Evolutionary conservation across 2,113 vertebrate genomes (phyloP).

Genomic region (Sialia sialis): DNA sequence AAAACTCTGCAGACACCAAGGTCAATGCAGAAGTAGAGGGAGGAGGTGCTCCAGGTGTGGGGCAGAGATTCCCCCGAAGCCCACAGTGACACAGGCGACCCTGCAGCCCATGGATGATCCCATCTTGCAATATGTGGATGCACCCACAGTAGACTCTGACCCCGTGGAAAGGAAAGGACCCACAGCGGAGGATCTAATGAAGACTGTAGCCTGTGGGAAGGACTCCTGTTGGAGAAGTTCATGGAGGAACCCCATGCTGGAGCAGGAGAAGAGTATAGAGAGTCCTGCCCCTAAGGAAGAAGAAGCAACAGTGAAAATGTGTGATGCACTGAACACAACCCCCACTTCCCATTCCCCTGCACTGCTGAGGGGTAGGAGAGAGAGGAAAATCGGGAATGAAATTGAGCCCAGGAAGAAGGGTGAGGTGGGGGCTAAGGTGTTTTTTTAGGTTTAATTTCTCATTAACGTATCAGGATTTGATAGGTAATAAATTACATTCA

Average conservation of each 20-base stretch:
- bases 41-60: not conserved
- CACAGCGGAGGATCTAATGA: not conserved
- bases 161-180: not conserved
- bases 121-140: not conserved
- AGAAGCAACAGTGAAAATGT: not conserved
- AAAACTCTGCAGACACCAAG: not conserved
- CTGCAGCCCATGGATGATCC: not conserved
- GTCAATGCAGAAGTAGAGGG: not conserved
- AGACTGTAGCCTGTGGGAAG: not conserved
- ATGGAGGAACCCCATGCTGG: not conserved
- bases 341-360: not conserved
- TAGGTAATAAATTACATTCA: not conserved
- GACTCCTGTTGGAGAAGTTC: not conserved
- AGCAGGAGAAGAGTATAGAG: not conserved
- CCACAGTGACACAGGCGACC: not conserved
- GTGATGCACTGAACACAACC: not conserved
- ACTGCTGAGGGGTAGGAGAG: rapidly evolving
- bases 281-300: not conserved
- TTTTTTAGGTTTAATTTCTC: not conserved
- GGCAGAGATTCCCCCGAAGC: not conserved
- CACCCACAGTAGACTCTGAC: rapidly evolving
- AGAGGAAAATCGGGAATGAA: not conserved
- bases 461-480: not conserved
- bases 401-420: not conserved
- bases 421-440: not conserved